Base-by-base conservation (phyloP, 30 jellyfish, hydroid and myxozoan species). In the Morbakka virulenta region DNA sequence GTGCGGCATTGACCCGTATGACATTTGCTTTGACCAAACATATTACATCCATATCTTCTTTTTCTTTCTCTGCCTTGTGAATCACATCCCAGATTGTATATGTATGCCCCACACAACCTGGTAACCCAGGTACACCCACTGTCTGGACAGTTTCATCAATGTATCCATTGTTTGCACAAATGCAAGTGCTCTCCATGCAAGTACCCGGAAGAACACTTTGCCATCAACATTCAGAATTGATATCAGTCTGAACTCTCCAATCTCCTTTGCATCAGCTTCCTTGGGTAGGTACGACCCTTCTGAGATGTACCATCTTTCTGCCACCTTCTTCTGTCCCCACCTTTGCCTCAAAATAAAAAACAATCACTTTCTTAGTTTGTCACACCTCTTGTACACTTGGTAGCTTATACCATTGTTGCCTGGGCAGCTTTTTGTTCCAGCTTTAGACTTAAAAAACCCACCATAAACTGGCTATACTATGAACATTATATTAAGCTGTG, bases 41-140 rank as follows among this genome's bases (percentile, higher is more conserved):
- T 9, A 57, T 24, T 24, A 57, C 25, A 6, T 11, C 11, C 9
- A 57, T 4, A 57, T 57, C 32, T n/a, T n/a, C n/a, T 26, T 57
- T 57, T 26, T 14, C 32, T 21, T 24, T 57, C 22, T 57, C 22
- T 21, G 71, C 71, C 71, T 57, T 9, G 12, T 57, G 32, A 4
- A 57, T 20, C 9, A 14, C 25, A 21, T 57, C 71, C 57, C 71
- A 11, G 4, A 57, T 21, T 11, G 34, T 21, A 24, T 57, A 57
- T 57, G 71, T 26, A 21, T 57, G 71, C 25, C 22, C 71, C 32
- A 57, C 32, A 57, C 71, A 57, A 57, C 71, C 71, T 57, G 71
- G 25, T 14, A 57, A 6, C 32, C 71, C 71, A 14, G 71, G 71
- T 57, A 57, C 32, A 14, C 71, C 71, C 32, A 26, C 71, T 57